These are phyloP conservation scores for Clarias pachynema DNA, from an alignment of 2,797 vertebrate species.

Conservation along the genomic window DNA sequence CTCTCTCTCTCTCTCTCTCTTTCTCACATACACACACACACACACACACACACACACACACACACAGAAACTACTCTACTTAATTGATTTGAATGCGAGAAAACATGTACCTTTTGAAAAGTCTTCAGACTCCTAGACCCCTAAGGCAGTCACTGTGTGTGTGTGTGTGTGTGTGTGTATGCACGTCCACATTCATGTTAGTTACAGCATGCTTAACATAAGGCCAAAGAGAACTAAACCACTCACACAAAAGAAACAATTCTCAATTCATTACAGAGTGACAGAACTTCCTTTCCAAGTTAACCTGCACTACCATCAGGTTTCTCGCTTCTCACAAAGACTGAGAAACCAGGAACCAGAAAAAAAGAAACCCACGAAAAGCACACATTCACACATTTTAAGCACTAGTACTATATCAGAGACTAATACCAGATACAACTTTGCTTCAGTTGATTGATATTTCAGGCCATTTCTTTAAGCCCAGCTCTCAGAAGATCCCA, in stretches of 20 bases:
- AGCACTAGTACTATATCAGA: not conserved
- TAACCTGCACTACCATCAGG: constrained; percentile 9
- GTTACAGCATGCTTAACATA: constrained; percentile 7
- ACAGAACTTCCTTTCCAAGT: constrained; percentile 6
- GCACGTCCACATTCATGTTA: not conserved
- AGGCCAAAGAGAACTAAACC: not conserved
- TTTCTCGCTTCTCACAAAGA: constrained; percentile 32
- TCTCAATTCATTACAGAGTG: constrained; percentile 6
- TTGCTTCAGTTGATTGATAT: not conserved
- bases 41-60: not conserved
- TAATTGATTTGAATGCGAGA: not conserved
- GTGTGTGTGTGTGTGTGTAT: not conserved
- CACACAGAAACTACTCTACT: no score
- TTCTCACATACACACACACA: not conserved
- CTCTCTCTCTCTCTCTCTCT: no score
- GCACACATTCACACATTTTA: not conserved
- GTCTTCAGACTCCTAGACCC: not conserved
- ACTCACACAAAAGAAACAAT: not conserved
- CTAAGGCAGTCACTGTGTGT: not conserved
- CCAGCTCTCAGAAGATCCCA: not conserved
- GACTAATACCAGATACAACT: not conserved
- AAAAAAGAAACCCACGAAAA: not conserved
- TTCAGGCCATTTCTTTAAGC: not conserved
- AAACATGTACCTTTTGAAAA: not conserved
- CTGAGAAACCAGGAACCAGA: not conserved